Percentiles rank a stretch among this genome's conserved stretches.
These are phyloP conservation scores for Netelia melanura DNA, from an alignment of 2,888 invertebrate species.

Conservation along the genomic window DNA sequence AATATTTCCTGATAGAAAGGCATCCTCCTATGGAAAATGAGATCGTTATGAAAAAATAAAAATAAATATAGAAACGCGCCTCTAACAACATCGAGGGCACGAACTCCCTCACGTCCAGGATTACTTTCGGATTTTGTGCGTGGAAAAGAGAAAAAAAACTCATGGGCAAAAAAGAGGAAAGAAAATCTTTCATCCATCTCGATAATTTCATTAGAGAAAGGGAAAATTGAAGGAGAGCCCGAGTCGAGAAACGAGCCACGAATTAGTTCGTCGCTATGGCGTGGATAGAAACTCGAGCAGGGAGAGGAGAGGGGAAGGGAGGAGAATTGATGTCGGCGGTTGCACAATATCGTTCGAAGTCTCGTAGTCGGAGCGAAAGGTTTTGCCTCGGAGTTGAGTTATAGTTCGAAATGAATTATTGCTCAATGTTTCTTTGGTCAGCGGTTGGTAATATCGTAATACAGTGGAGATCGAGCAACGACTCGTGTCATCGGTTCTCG, in stretches of 20 bases:
- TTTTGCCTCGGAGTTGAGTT: slow-evolving; percentile 51
- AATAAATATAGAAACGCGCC: background rate
- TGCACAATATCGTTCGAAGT: slow-evolving; percentile 56
- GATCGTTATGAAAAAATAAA: background rate
- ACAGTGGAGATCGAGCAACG: slow-evolving; percentile 32
- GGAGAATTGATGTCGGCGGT: slow-evolving; percentile 36
- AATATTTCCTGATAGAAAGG: slow-evolving; percentile 42
- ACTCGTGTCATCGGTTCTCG: slow-evolving; percentile 59
- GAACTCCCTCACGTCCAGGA: slow-evolving; percentile 6
- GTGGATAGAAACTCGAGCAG: slow-evolving; percentile 55
- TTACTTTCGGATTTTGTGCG: slow-evolving; percentile 9
- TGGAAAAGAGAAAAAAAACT: background rate
- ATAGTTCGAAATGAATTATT: slow-evolving; percentile 55
- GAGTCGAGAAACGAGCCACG: slow-evolving; percentile 34
- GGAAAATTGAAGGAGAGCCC: slow-evolving; percentile 50
- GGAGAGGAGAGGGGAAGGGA: background rate
- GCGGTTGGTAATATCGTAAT: slow-evolving; percentile 48
- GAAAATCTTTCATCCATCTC: background rate
- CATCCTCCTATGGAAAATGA: background rate
- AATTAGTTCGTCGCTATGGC: slow-evolving; percentile 34
- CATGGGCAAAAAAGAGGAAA: background rate
- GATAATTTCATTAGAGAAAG: slow-evolving; percentile 53
- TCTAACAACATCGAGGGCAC: background rate
- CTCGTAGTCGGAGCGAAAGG: slow-evolving; percentile 60
- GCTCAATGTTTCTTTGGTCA: slow-evolving; percentile 59